Evolutionary conservation across 30 jellyfish, hydroid and myxozoan species (phyloP).

Genomic region (Chrysaora quinquecirrha): DNA sequence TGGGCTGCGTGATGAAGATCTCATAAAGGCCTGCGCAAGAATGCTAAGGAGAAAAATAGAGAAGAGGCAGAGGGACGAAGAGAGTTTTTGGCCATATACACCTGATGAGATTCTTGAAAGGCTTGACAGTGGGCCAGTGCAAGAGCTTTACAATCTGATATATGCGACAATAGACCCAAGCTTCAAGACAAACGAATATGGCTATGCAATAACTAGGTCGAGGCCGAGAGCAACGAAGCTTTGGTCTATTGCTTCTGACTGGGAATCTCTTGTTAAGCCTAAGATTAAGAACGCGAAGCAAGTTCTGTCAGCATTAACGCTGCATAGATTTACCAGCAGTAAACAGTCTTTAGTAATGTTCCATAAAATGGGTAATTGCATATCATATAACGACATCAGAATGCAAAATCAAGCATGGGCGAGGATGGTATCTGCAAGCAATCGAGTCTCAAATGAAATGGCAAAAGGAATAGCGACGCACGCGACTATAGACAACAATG

Average conservation of each 20-base stretch:
- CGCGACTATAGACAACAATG: slow-evolving; percentile 57
- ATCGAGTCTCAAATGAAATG: slow-evolving; percentile 12
- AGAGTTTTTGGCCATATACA: slow-evolving; percentile 12
- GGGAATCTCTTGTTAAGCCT: slow-evolving; percentile 39
- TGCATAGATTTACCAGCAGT: slow-evolving; percentile 42
- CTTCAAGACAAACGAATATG: slow-evolving; percentile 27
- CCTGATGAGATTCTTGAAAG: slow-evolving; percentile 29
- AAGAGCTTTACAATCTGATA: slow-evolving; percentile 46
- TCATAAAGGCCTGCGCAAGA: slow-evolving; percentile 32
- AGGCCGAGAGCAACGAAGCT: slow-evolving; percentile 37
- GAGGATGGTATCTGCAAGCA: slow-evolving; percentile 34
- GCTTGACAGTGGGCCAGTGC: slow-evolving; percentile 31
- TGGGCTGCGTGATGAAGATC: slow-evolving; percentile 50
- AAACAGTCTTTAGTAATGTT: slow-evolving; percentile 38
- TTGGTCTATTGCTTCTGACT: slow-evolving; percentile 53
- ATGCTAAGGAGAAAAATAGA: neutral
- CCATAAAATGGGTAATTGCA: slow-evolving; percentile 53
- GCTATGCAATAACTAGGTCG: slow-evolving; percentile 38
- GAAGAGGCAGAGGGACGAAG: neutral
- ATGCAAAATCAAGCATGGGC: slow-evolving; percentile 62
- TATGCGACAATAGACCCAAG: slow-evolving; percentile 40
- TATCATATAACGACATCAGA: slow-evolving; percentile 44
- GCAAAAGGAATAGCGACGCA: slow-evolving; percentile 50
- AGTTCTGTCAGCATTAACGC: slow-evolving; percentile 41
- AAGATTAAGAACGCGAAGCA: slow-evolving; percentile 24